Evolutionary conservation across 2,888 invertebrate genomes (phyloP).

Genomic region (Amphipyra berbera): DNA sequence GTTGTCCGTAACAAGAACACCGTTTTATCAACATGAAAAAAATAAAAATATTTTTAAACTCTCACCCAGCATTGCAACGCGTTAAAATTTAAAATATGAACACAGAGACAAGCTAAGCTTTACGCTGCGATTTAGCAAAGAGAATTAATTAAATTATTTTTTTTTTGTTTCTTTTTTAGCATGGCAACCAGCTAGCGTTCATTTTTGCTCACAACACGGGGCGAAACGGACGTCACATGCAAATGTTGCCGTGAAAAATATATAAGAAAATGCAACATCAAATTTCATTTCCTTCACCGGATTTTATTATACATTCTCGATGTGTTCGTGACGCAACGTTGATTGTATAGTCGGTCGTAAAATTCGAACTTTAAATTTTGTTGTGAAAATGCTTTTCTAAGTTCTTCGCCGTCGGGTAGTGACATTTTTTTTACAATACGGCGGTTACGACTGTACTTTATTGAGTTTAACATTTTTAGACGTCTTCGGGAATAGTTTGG

Average conservation of each 20-base stretch:
- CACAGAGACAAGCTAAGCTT: conserved; percentile 53
- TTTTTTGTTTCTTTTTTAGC: conserved; percentile 42
- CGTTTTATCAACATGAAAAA: conserved; percentile 10
- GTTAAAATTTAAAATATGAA: conserved; percentile 56
- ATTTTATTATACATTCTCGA: conserved; percentile 78
- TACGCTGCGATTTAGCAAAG: conserved; percentile 56
- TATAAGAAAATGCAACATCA: conserved; percentile 75
- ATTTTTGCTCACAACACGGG: conserved; percentile 65
- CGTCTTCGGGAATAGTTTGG: conserved; percentile 3
- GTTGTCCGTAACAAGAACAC: conserved; percentile 2
- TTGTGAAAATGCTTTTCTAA: conserved; percentile 55
- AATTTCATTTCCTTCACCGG: conserved; percentile 75
- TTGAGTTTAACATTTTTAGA: conserved; percentile 37
- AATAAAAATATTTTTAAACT: conserved; percentile 18
- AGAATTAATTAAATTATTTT: conserved; percentile 54
- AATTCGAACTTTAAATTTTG: conserved; percentile 64
- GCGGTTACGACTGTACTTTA: conserved; percentile 36
- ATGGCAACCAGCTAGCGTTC: conserved; percentile 52
- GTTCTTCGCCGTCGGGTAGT: conserved; percentile 37
- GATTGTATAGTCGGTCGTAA: conserved; percentile 77
- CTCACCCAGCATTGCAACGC: conserved; percentile 41
- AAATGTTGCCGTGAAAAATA: conserved; percentile 72
- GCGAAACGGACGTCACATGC: conserved; percentile 73
- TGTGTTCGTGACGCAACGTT: conserved; percentile 74
- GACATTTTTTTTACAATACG: conserved; percentile 36